Evolutionary conservation across 2,888 invertebrate species (phyloP).

Genomic region (Stenodema calcarata): DNA sequence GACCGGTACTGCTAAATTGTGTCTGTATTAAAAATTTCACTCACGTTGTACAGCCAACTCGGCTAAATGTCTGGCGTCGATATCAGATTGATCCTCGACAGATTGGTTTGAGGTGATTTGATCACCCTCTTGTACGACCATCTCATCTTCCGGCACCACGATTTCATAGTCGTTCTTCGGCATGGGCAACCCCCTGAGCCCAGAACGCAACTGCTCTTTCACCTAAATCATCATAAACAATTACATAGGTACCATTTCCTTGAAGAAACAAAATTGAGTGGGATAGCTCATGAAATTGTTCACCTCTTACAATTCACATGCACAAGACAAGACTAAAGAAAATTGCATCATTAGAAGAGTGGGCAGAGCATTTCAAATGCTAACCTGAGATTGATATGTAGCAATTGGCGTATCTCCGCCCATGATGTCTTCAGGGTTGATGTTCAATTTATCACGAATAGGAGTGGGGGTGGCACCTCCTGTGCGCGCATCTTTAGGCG

Average conservation of each 20-base stretch:
- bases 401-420: conserved; percentile 68
- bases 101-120: conserved; percentile 61
- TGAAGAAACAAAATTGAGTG: too few species aligned
- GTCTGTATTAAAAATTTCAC: background rate
- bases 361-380: background rate
- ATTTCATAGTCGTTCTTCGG: conserved; percentile 99
- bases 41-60: conserved; percentile 67
- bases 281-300: too few species aligned
- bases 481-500: conserved; percentile 66
- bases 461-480: conserved; percentile 80
- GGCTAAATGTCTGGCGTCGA: conserved; percentile 74
- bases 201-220: conserved; percentile 77
- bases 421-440: conserved; percentile 81
- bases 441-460: conserved; percentile 90
- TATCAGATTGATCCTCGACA: conserved; percentile 86
- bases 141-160: conserved; percentile 88
- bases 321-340: too few species aligned
- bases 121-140: conserved; percentile 61
- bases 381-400: conserved; percentile 12
- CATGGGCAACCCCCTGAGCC: conserved; percentile 80
- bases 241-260: background rate
- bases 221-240: conserved; percentile 27
- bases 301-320: too few species aligned
- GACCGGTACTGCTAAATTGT: too few species aligned
- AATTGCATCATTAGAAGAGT: too few species aligned